phyloP scores from a whole-genome alignment of 2,113 vertebrate genomes.

The Pardalotus punctatus region DNA sequence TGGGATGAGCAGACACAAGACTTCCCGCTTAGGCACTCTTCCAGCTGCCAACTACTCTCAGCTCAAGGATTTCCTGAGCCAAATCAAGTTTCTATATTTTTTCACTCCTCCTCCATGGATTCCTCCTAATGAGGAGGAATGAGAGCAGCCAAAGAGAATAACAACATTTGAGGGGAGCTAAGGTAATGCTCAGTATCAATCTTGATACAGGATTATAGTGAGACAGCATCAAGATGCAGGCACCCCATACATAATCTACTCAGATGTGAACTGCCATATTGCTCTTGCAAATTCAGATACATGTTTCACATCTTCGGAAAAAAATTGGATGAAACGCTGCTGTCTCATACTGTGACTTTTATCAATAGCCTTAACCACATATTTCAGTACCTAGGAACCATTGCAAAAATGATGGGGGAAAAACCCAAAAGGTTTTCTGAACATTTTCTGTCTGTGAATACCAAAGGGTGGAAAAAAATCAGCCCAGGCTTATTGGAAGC shows the following conservation, averaged over 20 bases:
- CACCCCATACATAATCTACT: background rate
- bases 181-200: background rate
- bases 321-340: background rate
- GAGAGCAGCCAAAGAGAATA: background rate
- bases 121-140: conserved; percentile 15
- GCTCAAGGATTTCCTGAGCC: background rate
- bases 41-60: background rate
- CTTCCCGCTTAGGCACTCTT: conserved; percentile 12
- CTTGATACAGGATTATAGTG: background rate
- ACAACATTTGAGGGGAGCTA: background rate
- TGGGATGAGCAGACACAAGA: background rate
- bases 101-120: background rate
- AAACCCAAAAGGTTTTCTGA: background rate
- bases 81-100: background rate
- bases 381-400: background rate
- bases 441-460: background rate
- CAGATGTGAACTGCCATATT: background rate
- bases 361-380: background rate
- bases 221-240: background rate
- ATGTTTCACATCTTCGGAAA: background rate
- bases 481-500: background rate
- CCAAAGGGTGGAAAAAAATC: background rate
- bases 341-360: background rate
- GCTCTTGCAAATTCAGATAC: background rate
- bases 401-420: background rate